Evolutionary conservation across 2,888 invertebrate genomes (phyloP).

Genomic region (Drosophila mercatorum): DNA sequence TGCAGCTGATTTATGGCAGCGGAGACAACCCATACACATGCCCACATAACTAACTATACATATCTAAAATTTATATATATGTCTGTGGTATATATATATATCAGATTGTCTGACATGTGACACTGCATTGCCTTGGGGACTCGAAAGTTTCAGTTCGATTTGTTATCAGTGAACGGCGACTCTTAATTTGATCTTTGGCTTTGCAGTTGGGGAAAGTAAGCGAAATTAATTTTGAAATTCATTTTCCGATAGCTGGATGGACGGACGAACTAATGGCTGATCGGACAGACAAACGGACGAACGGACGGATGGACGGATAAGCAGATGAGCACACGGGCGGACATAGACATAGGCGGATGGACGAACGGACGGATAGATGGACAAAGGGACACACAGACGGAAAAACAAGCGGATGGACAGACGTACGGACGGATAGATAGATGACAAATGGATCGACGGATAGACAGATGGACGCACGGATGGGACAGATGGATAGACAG

Average conservation of each 20-base stretch:
- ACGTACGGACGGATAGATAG: neutral
- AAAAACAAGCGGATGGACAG: neutral
- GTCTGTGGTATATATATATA: neutral
- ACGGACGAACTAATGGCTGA: too few species aligned
- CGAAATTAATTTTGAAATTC: neutral
- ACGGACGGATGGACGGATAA: neutral
- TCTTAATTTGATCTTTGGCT: conserved; percentile 2
- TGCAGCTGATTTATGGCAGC: conserved; percentile 67
- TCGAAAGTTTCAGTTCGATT: neutral
- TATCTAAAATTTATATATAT: neutral
- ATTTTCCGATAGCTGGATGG: too few species aligned
- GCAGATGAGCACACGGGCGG: neutral
- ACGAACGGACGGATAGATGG: neutral
- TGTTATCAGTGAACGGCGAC: neutral
- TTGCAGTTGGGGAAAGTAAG: neutral
- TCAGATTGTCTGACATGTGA: conserved; percentile 35
- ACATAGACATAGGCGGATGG: neutral
- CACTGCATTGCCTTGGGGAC: conserved; percentile 1
- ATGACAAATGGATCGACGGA: too few species aligned
- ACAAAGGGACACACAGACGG: neutral
- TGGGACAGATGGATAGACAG: too few species aligned
- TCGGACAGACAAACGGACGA: too few species aligned
- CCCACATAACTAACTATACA: conserved; percentile 2
- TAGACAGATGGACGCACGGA: too few species aligned
- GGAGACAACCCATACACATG: conserved; percentile 19